Conservation (phyloP, 2,888 invertebrate species). For the Halictus quadricinctus region DNA sequence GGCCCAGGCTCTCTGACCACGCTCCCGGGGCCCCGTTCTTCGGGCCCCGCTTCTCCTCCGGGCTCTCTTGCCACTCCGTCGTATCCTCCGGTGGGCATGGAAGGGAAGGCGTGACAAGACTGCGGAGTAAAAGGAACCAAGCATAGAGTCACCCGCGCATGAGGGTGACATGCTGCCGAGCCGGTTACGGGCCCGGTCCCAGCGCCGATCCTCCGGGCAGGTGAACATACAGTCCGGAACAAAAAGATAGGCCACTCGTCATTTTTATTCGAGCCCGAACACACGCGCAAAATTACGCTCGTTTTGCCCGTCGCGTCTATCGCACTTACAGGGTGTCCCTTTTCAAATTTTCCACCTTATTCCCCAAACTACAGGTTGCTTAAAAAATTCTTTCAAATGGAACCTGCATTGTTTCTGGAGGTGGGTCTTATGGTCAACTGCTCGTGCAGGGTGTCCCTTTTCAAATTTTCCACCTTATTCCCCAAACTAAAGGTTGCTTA, state of each 20-base stretch:
- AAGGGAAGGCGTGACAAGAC: conserved; percentile 81
- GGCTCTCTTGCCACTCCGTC: conserved; percentile 24
- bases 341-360: no score
- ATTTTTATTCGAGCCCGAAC: neutral
- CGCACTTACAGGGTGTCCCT: no score
- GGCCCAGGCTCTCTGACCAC: conserved; percentile 26
- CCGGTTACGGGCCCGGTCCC: conserved; percentile 76
- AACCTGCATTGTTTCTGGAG: no score
- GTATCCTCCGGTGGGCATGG: conserved; percentile 71
- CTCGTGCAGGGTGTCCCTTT: no score
- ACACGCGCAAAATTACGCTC: neutral
- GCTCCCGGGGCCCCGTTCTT: conserved; percentile 10
- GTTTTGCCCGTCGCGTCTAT: neutral
- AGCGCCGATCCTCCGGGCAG: conserved; percentile 75
- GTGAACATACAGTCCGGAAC: conserved; percentile 75
- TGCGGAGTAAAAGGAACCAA: conserved; percentile 80
- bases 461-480: no score
- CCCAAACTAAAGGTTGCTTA: no score
- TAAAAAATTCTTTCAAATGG: neutral
- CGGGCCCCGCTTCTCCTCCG: conserved; percentile 9
- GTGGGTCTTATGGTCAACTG: no score
- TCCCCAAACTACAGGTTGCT: neutral
- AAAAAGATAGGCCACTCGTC: conserved; percentile 1
- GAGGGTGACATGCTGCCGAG: conserved; percentile 82
- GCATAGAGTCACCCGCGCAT: conserved; percentile 81